Percentiles rank a stretch among this genome's conserved stretches.
phyloP scores from a whole-genome alignment of 2,888 invertebrate species.

The Parasteatoda lunata region DNA sequence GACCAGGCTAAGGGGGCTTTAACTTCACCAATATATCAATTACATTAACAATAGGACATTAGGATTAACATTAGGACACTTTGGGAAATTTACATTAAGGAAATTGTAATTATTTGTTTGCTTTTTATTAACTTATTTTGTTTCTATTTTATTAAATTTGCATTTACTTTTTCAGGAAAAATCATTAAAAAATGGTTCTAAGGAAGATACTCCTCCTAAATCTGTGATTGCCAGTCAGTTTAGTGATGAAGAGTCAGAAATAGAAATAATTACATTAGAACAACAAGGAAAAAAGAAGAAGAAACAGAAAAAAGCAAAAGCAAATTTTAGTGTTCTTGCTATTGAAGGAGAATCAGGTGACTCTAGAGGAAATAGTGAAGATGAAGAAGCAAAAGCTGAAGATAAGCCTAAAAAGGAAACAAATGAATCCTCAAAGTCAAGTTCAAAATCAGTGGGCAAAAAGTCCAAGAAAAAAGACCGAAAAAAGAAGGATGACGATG shows the following conservation, averaged over 20 bases:
- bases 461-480: constrained; percentile 67
- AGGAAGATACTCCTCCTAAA: background rate
- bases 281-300: constrained; percentile 63
- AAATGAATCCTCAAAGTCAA: constrained; percentile 4
- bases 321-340: constrained; percentile 53
- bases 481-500: constrained; percentile 79
- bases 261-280: constrained; percentile 57
- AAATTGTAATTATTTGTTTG: background rate
- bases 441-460: constrained; percentile 27
- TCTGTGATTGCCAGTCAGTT: constrained; percentile 5
- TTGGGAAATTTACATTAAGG: background rate
- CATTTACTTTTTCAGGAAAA: constrained; percentile 9
- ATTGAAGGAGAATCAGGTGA: constrained; percentile 60
- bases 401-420: background rate
- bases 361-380: constrained; percentile 73
- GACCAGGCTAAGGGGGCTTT: no score
- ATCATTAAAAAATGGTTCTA: constrained; percentile 14
- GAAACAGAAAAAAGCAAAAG: constrained; percentile 66
- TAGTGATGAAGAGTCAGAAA: constrained; percentile 62
- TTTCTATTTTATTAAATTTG: background rate
- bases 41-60: background rate
- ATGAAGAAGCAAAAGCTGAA: constrained; percentile 45
- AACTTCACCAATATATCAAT: background rate
- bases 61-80: background rate
- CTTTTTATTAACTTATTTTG: background rate